Evolutionary conservation across 1,140 invertebrate species (phyloP).

Genomic region (Sesamia nonagrioides): DNA sequence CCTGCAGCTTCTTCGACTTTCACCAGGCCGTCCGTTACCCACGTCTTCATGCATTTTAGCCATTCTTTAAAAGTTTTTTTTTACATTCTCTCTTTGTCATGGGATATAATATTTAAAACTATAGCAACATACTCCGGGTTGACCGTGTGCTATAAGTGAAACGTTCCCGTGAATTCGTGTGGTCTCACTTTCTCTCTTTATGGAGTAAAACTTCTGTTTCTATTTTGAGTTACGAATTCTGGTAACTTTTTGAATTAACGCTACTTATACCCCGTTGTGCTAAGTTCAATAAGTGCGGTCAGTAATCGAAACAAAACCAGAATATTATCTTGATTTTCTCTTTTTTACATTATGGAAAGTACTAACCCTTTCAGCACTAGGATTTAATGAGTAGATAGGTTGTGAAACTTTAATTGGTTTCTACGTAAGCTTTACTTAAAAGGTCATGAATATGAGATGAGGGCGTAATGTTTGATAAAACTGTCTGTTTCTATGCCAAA

Average conservation of each 20-base stretch:
- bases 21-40: no score
- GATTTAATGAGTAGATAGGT: not conserved
- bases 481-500: not conserved
- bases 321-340: not conserved
- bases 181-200: no score
- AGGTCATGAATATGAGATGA: not conserved
- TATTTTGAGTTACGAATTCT: not conserved
- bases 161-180: no score
- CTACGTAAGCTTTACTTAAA: not conserved
- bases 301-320: not conserved
- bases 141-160: no score
- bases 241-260: conserved; percentile 14
- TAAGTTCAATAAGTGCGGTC: not conserved
- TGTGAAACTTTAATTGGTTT: not conserved
- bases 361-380: not conserved
- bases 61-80: no score
- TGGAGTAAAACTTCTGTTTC: not conserved
- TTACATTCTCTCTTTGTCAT: no score
- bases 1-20: no score
- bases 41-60: no score
- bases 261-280: not conserved
- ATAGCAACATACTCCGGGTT: no score
- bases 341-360: not conserved
- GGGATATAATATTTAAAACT: no score
- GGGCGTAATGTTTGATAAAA: not conserved